Evolutionary conservation across 2,797 vertebrate genomes (phyloP).

Genomic region (Gymnothorax javanicus): DNA sequence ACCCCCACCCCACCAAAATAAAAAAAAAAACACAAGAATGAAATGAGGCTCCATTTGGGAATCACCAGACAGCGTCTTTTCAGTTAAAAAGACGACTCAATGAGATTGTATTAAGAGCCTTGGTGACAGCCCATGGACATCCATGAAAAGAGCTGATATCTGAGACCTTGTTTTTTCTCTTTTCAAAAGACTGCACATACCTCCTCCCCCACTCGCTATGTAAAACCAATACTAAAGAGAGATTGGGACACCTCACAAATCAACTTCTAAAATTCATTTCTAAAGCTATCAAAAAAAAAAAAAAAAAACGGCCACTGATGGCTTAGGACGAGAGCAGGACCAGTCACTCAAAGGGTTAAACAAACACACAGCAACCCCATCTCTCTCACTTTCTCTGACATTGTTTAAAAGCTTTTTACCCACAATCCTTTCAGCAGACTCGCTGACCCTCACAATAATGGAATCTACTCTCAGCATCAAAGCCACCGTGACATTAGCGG

Average conservation of each 20-base stretch:
- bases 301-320: background rate
- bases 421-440: slow-evolving; percentile 33
- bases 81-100: slow-evolving; percentile 60
- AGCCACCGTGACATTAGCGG: slow-evolving; percentile 40
- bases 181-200: slow-evolving; percentile 17
- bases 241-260: slow-evolving; percentile 62
- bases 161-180: slow-evolving; percentile 54
- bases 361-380: background rate
- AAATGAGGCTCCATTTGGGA: background rate
- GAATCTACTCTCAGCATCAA: slow-evolving; percentile 53
- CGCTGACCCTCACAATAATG: slow-evolving; percentile 42
- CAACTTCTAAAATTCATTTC: slow-evolving; percentile 54
- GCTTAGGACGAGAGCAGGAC: background rate
- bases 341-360: slow-evolving; percentile 15
- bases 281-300: background rate
- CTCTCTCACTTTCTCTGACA: slow-evolving; percentile 5
- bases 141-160: slow-evolving; percentile 73
- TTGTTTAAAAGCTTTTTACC: slow-evolving; percentile 27
- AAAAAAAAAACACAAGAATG: background rate
- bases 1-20: background rate
- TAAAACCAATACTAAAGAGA: slow-evolving; percentile 62
- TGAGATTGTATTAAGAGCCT: slow-evolving; percentile 74
- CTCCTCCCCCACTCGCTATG: slow-evolving; percentile 53
- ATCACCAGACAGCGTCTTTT: background rate
- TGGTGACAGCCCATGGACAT: slow-evolving; percentile 75